phyloP scores from a whole-genome alignment of 2,888 invertebrate genomes.

The Thereva nobilitata region DNA sequence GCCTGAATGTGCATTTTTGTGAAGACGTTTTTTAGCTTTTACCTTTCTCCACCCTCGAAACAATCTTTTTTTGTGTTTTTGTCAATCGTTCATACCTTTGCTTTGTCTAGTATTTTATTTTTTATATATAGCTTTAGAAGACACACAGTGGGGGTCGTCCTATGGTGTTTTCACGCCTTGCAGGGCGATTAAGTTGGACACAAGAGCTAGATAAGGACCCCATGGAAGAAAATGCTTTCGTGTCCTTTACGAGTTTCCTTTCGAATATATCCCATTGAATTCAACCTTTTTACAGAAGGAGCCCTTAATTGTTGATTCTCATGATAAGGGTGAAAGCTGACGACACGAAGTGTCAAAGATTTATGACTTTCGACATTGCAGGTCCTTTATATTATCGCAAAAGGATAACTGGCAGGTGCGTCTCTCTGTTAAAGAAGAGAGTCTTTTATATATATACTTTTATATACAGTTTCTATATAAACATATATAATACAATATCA shows the following conservation, averaged over 20 bases:
- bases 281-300: slow-evolving; percentile 25
- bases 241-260: slow-evolving; percentile 16
- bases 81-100: no score
- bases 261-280: slow-evolving; percentile 11
- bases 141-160: background rate
- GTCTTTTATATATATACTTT: no score
- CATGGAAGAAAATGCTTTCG: slow-evolving; percentile 7
- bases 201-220: slow-evolving; percentile 1
- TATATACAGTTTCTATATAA: no score
- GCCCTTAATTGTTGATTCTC: slow-evolving; percentile 30
- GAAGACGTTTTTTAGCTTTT: no score
- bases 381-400: background rate
- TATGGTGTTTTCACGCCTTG: slow-evolving; percentile 23
- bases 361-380: slow-evolving; percentile 22
- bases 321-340: slow-evolving; percentile 19
- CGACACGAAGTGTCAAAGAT: slow-evolving; percentile 32
- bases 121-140: no score
- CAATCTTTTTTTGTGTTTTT: no score
- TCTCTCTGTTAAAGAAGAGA: no score
- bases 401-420: no score
- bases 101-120: no score
- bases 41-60: no score
- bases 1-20: no score
- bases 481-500: no score
- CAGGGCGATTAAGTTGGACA: slow-evolving; percentile 21